phyloP scores from a whole-genome alignment of 2,797 vertebrate genomes.

The Hydrophis major region DNA sequence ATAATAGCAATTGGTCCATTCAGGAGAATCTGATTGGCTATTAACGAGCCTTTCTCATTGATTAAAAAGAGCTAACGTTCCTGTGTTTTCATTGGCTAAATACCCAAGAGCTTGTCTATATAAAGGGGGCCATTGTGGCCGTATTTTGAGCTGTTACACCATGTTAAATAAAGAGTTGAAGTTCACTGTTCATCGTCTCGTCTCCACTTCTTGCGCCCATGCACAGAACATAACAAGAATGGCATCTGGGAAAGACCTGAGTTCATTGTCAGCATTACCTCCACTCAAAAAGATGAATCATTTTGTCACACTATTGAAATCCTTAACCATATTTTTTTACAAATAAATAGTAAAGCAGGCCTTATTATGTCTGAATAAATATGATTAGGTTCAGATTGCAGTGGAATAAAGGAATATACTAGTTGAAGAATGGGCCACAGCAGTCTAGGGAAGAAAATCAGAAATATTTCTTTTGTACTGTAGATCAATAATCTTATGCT shows the following conservation, averaged over 20 bases:
- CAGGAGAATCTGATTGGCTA: too few relatives aligned
- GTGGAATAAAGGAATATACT: not conserved
- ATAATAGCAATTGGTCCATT: too few relatives aligned
- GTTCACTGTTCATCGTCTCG: too few relatives aligned
- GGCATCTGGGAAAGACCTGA: not conserved
- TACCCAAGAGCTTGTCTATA: too few relatives aligned
- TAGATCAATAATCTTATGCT: not conserved
- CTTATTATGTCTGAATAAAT: not conserved
- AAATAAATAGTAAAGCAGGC: not conserved
- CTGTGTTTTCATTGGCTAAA: too few relatives aligned
- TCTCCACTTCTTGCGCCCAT: too few relatives aligned
- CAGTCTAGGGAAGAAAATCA: not conserved
- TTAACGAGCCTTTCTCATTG: too few relatives aligned
- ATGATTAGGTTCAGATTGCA: not conserved
- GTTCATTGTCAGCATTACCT: not conserved
- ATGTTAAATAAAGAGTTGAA: too few relatives aligned
- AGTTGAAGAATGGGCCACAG: not conserved
- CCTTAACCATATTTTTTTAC: not conserved
- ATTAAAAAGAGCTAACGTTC: too few relatives aligned
- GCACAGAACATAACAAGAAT: too few relatives aligned
- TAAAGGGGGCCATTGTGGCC: too few relatives aligned
- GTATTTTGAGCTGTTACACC: too few relatives aligned
- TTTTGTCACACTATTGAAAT: not conserved
- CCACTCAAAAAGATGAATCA: not conserved
- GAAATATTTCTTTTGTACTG: not conserved